phyloP scores from a whole-genome alignment of 2,888 invertebrate genomes.

The Agapostemon virescens region DNA sequence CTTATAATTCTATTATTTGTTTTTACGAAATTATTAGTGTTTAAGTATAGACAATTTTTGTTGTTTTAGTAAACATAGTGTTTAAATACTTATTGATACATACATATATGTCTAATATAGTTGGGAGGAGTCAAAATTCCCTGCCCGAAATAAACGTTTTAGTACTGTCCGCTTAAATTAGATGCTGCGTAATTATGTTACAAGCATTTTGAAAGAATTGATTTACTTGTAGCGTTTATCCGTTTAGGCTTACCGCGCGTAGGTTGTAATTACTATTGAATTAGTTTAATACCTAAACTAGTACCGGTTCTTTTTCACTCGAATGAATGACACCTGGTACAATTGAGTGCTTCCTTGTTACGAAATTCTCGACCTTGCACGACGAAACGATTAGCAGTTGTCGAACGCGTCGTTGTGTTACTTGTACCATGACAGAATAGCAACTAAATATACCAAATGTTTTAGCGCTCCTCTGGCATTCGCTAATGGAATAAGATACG shows the following conservation, averaged over 20 bases:
- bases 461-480: background rate
- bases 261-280: constrained; percentile 53
- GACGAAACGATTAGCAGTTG: constrained; percentile 14
- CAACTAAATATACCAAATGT: background rate
- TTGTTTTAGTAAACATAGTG: too few relatives aligned
- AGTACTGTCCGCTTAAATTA: background rate
- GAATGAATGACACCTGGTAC: constrained; percentile 28
- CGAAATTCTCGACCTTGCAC: constrained; percentile 42
- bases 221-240: constrained; percentile 48
- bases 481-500: background rate
- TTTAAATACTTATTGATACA: too few relatives aligned
- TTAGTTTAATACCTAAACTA: constrained; percentile 43
- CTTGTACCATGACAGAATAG: background rate
- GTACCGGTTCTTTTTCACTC: constrained; percentile 31
- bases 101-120: too few relatives aligned
- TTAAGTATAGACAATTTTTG: background rate
- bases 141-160: background rate
- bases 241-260: constrained; percentile 34
- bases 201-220: background rate
- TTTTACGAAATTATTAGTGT: too few relatives aligned
- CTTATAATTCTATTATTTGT: background rate
- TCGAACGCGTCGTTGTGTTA: constrained; percentile 8
- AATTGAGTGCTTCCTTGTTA: constrained; percentile 52
- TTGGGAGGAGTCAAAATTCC: background rate
- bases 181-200: too few relatives aligned